phyloP scores from a whole-genome alignment of 1,140 invertebrate species.

The Zaprionus inermis region DNA sequence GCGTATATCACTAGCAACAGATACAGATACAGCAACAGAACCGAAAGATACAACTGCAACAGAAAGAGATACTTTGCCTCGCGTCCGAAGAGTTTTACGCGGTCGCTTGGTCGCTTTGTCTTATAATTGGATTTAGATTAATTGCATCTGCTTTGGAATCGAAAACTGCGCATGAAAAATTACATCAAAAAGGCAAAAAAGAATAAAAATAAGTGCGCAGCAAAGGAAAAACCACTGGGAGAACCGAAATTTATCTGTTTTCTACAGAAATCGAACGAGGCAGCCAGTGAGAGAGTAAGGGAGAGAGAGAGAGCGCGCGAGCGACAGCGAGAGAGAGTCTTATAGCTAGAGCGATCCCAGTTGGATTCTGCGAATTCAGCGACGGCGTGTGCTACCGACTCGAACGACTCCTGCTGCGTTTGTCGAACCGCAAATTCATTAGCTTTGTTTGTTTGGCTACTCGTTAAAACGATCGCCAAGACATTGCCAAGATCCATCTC shows the following conservation, averaged over 20 bases:
- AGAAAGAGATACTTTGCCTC: conserved; percentile 7
- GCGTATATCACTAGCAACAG: conserved; percentile 47
- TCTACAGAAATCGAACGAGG: conserved; percentile 62
- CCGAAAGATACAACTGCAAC: conserved; percentile 8
- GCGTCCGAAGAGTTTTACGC: conserved; percentile 42
- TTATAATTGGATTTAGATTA: conserved; percentile 84
- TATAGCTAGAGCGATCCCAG: background rate
- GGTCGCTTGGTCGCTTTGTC: conserved; percentile 65
- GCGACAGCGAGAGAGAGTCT: background rate
- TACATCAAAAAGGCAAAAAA: conserved; percentile 50
- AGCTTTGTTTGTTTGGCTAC: conserved; percentile 39
- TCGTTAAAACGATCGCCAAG: background rate
- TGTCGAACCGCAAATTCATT: conserved; percentile 73
- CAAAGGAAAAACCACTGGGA: conserved; percentile 19
- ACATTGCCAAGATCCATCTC: background rate
- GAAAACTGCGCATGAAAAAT: conserved; percentile 69
- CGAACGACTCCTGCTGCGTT: conserved; percentile 54
- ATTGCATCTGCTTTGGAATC: conserved; percentile 67
- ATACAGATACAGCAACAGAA: conserved; percentile 14
- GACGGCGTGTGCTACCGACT: conserved; percentile 53
- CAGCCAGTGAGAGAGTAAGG: background rate
- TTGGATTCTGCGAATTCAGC: conserved; percentile 56
- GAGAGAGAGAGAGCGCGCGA: too few relatives aligned
- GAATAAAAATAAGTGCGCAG: conserved; percentile 17
- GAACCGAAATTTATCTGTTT: conserved; percentile 29